Evolutionary conservation across 2,113 vertebrate species (phyloP).

Genomic region (Heloderma charlesbogerti): DNA sequence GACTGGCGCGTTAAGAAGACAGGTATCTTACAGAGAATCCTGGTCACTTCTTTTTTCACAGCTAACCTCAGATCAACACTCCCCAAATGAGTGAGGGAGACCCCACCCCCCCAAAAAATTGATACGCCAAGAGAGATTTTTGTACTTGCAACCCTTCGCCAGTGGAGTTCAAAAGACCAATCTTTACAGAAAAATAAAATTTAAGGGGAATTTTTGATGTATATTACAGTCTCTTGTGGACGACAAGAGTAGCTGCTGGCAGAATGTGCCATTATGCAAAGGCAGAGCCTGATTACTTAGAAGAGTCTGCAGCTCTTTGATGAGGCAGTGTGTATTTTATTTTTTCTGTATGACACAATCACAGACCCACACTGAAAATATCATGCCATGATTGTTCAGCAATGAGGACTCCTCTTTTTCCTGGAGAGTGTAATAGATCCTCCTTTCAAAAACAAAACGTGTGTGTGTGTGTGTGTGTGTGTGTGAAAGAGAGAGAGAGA

Average conservation of each 20-base stretch:
- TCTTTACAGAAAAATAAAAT: constrained; percentile 87
- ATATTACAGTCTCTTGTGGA: constrained; percentile 82
- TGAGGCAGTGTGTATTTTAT: constrained; percentile 83
- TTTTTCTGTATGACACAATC: constrained; percentile 77
- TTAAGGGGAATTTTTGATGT: constrained; percentile 88
- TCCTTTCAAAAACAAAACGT: background rate
- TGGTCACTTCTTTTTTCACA: constrained; percentile 56
- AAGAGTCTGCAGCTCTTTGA: constrained; percentile 83
- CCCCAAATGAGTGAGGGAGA: constrained; percentile 57
- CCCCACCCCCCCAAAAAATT: too few relatives aligned
- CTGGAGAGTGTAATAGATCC: constrained; percentile 39
- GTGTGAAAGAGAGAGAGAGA: background rate
- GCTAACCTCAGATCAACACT: constrained; percentile 65
- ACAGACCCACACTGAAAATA: constrained; percentile 75
- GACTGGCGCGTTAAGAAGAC: constrained; percentile 77
- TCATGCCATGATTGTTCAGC: constrained; percentile 75
- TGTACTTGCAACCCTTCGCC: constrained; percentile 83
- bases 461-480: too few relatives aligned
- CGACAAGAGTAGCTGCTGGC: constrained; percentile 76
- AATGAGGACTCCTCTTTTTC: constrained; percentile 47
- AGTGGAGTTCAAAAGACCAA: constrained; percentile 83
- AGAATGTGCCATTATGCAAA: constrained; percentile 78
- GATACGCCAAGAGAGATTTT: constrained; percentile 69
- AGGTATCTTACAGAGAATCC: constrained; percentile 69
- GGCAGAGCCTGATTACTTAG: constrained; percentile 80